Conservation (phyloP, 2,113 vertebrate genomes). For the Hystrix cristata region DNA sequence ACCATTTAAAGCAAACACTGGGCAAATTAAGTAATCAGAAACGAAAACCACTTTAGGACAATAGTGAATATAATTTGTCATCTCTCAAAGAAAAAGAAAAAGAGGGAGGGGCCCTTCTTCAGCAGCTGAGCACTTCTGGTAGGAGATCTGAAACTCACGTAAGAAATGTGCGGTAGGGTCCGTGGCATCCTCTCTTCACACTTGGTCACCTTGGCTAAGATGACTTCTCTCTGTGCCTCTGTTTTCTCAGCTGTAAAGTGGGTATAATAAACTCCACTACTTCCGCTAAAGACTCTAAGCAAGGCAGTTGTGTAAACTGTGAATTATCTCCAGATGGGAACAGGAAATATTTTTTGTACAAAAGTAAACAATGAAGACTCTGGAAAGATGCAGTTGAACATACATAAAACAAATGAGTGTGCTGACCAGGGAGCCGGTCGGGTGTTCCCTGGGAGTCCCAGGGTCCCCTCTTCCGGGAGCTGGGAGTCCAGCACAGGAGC, state of each 20-base stretch:
- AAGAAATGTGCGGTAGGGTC: neutral
- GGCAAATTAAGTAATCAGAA: slow-evolving; percentile 84
- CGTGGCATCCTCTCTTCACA: rapidly evolving
- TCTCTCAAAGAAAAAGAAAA: slow-evolving; percentile 59
- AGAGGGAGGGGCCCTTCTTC: neutral
- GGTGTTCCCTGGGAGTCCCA: neutral
- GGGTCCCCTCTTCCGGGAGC: neutral
- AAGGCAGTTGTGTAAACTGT: neutral
- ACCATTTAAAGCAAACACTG: slow-evolving; percentile 80
- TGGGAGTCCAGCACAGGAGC: rapidly evolving
- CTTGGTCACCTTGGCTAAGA: too few relatives aligned
- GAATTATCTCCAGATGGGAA: neutral
- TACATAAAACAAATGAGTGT: neutral
- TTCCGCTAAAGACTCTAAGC: neutral
- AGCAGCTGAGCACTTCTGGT: neutral
- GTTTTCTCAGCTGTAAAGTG: neutral
- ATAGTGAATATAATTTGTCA: slow-evolving; percentile 77
- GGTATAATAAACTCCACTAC: rapidly evolving
- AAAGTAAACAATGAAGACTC: neutral
- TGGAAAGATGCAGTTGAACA: neutral
- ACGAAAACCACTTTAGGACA: slow-evolving; percentile 83
- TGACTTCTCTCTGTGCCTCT: neutral
- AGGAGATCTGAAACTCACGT: neutral
- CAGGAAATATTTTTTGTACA: neutral
- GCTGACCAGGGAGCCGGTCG: neutral